phyloP scores from a whole-genome alignment of 2,113 vertebrate genomes.

The Saccopteryx leptura region DNA sequence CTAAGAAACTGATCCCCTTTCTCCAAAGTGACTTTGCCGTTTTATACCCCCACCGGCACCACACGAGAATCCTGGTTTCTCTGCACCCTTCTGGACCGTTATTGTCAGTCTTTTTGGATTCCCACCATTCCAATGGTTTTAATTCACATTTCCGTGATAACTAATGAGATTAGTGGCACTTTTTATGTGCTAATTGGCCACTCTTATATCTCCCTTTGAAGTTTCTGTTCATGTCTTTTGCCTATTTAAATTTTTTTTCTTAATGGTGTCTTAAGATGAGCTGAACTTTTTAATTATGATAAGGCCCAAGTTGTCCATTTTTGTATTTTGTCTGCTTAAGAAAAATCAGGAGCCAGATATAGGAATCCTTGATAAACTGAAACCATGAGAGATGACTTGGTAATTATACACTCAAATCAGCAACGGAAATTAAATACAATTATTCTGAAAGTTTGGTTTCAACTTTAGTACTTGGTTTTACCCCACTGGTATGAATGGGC shows the following conservation, averaged over 20 bases:
- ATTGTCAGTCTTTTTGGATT: not conserved
- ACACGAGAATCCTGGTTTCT: not conserved
- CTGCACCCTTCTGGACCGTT: not conserved
- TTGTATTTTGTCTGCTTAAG: constrained; percentile 49
- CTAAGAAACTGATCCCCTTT: not conserved
- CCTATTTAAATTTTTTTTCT: constrained; percentile 16
- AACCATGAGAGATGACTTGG: not conserved
- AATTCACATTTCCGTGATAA: constrained; percentile 29
- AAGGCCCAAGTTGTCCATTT: constrained; percentile 13
- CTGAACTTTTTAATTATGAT: constrained; percentile 15
- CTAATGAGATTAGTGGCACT: not conserved
- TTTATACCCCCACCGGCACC: not conserved
- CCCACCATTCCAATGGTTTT: not conserved
- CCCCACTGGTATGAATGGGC: not conserved
- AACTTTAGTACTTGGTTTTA: not conserved
- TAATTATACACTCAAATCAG: constrained; percentile 1
- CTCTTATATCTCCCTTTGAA: constrained; percentile 39
- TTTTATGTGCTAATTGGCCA: constrained; percentile 30
- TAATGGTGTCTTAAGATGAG: constrained; percentile 9
- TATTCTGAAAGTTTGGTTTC: constrained; percentile 9
- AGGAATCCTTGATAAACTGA: constrained; percentile 4
- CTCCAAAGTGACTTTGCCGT: not conserved
- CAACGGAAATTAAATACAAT: not conserved
- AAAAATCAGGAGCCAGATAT: constrained; percentile 43
- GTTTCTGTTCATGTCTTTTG: not conserved